Evolutionary conservation across 2,113 vertebrate genomes (phyloP), one percentile per base, ranked within the genome.

Genomic region (Gymnobelideus leadbeateri): DNA sequence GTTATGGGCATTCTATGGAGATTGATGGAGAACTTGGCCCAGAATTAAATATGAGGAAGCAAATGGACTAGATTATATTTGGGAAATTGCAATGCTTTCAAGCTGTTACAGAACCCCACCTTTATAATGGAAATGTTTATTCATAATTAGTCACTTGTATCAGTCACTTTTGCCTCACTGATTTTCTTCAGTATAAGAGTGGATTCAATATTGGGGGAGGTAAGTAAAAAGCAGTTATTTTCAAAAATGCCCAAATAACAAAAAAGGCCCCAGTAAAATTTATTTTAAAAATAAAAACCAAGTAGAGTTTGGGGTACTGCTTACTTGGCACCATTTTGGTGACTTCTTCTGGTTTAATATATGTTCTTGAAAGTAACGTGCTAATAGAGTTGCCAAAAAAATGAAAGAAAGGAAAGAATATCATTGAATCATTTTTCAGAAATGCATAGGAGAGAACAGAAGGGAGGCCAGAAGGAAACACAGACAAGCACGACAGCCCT

Each of bases 81-180:
- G 93, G 94, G 94, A 91, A 31, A 90, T 95, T 93, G 23, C 2
- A 92, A 89, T 94, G 7, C 89, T 94, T 94, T 47, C 47, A 92
- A 94, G 93, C 84, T 93, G 92, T 89, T 68, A 31, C 51, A 68
- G 89, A 37, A 92, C 23, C 10, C 47, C 91, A 68, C 90, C 24
- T 19, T 51, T 92, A 2, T 84, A 43, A 43, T 23, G 37, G 68
- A 84, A 84, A 43, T 43, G 68, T 43, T 77, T 84, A 43, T 11
- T 84, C 68, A 84, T 84, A 23, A 84, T 84, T 19, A 84, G 68
- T 23, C 19, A 84, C n/a, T 84, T 43, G 61, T 68, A 84, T 43
- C 68, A 43, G 68, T 21, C n/a, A 43, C 68, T 84, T 84, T 43
- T 84, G n/a, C n/a, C 68, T 84, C 68, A 84, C 68, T 84, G 37